These are phyloP conservation scores for Stenichneumon culpator DNA, from an alignment of 2,888 invertebrate genomes.

Conservation along the genomic window DNA sequence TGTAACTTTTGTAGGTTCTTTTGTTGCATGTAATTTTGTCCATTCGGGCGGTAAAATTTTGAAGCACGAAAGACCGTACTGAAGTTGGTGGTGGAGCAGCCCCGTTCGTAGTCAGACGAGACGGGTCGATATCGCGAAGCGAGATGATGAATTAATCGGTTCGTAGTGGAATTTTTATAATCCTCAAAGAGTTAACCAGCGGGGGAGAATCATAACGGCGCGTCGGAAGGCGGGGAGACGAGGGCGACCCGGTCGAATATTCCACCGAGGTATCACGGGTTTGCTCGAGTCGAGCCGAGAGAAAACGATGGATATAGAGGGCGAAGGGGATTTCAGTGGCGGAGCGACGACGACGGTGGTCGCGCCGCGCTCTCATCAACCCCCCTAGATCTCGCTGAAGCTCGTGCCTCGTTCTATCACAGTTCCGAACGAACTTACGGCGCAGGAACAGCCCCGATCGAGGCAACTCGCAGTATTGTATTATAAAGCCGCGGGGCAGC, in stretches of 20 bases:
- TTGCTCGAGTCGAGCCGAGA: slow-evolving; percentile 52
- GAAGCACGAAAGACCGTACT: not conserved
- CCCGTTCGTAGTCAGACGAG: slow-evolving; percentile 32
- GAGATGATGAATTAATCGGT: slow-evolving; percentile 49
- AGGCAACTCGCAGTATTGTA: not conserved
- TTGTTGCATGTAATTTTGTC: not conserved
- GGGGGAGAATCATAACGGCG: slow-evolving; percentile 6
- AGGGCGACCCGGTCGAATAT: slow-evolving; percentile 42
- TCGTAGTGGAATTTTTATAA: slow-evolving; percentile 47
- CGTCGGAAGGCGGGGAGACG: not conserved
- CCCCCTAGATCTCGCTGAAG: slow-evolving; percentile 39
- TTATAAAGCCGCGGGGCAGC: slow-evolving; percentile 22
- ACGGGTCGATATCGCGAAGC: slow-evolving; percentile 45
- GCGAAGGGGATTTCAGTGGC: not conserved
- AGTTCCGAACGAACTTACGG: slow-evolving; percentile 56
- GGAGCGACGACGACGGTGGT: slow-evolving; percentile 5
- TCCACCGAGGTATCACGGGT: slow-evolving; percentile 24
- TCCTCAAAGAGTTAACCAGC: slow-evolving; percentile 31
- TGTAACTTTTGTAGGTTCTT: not conserved
- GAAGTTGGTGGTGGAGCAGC: not conserved
- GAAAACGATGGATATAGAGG: slow-evolving; percentile 2
- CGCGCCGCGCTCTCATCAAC: slow-evolving; percentile 30
- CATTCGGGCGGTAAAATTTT: not conserved
- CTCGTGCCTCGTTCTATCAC: slow-evolving; percentile 47
- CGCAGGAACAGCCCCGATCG: slow-evolving; percentile 40